A percentile compares a stretch with the other conserved stretches of the same genome.
Evolutionary conservation across 2,888 invertebrate species (phyloP).

Genomic region (Limnephilus rhombicus): DNA sequence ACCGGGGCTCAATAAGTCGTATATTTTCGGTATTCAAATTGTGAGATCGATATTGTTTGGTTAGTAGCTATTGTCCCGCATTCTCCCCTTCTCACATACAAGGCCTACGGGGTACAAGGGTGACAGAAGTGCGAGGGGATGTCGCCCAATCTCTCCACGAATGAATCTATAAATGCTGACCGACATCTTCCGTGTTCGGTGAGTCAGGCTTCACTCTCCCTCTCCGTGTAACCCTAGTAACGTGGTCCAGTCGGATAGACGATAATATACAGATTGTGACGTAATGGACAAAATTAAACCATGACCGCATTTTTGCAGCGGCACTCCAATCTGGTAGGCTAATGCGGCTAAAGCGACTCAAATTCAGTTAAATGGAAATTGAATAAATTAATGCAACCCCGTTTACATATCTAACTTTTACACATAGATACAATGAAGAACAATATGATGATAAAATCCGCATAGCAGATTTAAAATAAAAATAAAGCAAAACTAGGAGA

Average conservation of each 20-base stretch:
- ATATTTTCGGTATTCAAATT: conserved; percentile 18
- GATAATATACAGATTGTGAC: conserved; percentile 28
- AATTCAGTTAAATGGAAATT: conserved; percentile 26
- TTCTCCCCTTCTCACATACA: conserved; percentile 21
- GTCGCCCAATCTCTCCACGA: conserved; percentile 3
- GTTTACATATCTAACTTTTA: background rate
- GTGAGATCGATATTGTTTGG: conserved; percentile 28
- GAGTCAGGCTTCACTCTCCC: conserved; percentile 38
- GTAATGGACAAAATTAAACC: conserved; percentile 43
- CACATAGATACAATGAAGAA: too few relatives aligned
- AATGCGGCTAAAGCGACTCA: background rate
- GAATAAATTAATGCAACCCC: background rate
- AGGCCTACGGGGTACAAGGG: background rate
- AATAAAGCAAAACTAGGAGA: background rate
- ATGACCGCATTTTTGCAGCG: conserved; percentile 31
- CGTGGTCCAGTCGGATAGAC: background rate
- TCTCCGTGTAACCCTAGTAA: conserved; percentile 45
- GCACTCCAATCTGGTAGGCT: conserved; percentile 24
- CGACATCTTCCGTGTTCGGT: conserved; percentile 31
- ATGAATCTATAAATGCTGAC: conserved; percentile 24
- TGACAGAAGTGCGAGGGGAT: conserved; percentile 24
- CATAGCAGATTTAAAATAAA: background rate
- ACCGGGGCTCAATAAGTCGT: background rate
- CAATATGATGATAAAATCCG: background rate
- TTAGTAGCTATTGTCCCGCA: background rate